These are phyloP conservation scores for Acromyrmex echinatior DNA, from an alignment of 1,140 invertebrate species.

Conservation along the genomic window DNA sequence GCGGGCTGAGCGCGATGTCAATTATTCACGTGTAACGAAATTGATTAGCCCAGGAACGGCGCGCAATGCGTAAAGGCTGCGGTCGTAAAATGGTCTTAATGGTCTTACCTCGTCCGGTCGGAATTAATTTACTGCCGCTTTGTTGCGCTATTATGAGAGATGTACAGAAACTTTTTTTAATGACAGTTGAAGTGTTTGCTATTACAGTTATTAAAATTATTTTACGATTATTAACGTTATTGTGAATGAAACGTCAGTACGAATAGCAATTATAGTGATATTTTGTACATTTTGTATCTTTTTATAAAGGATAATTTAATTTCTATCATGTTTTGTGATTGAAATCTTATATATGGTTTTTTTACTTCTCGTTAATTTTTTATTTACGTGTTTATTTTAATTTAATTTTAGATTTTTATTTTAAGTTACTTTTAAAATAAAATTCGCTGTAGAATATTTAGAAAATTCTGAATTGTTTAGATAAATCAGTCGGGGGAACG, in stretches of 20 bases:
- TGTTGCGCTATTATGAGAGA: slow-evolving; percentile 28
- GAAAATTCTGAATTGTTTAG: not conserved
- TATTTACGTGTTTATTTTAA: too few species aligned
- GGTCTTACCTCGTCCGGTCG: slow-evolving; percentile 43
- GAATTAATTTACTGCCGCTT: slow-evolving; percentile 50
- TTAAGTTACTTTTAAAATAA: not conserved
- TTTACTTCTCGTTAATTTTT: too few species aligned
- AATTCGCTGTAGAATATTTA: not conserved
- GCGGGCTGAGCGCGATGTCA: slow-evolving; percentile 24
- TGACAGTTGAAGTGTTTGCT: slow-evolving; percentile 30
- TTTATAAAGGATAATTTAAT: slow-evolving; percentile 12
- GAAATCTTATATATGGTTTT: not conserved
- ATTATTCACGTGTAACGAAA: slow-evolving; percentile 59
- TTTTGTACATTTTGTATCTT: not conserved
- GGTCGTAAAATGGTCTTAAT: slow-evolving; percentile 58
- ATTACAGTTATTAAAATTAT: not conserved
- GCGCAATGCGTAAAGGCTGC: slow-evolving; percentile 33
- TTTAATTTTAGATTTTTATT: too few species aligned
- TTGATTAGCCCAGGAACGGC: slow-evolving; percentile 46
- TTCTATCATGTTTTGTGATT: not conserved
- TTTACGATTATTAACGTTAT: too few species aligned
- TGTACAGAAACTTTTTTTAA: slow-evolving; percentile 28
- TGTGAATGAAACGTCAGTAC: not conserved
- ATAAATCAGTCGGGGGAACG: not conserved
- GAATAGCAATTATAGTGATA: not conserved